phyloP scores from a whole-genome alignment of 2,113 vertebrate genomes.

The Paramisgurnus dabryanus region DNA sequence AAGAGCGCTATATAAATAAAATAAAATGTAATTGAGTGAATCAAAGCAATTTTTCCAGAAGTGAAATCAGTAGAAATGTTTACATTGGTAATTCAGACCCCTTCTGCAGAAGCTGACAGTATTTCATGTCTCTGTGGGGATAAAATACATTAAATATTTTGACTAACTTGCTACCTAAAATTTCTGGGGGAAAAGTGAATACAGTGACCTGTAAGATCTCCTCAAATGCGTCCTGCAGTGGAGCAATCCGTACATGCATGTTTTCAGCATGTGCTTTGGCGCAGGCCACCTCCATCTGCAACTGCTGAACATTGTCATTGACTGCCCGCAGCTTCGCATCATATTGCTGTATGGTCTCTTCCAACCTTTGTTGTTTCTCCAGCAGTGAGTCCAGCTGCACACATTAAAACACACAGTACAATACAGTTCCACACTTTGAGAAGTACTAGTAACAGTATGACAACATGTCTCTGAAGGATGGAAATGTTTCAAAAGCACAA shows the following conservation, averaged over 20 bases:
- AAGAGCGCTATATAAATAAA: no score
- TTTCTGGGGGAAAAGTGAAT: background rate
- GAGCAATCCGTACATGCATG: conserved; percentile 81
- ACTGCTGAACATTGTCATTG: conserved; percentile 81
- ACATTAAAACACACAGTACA: background rate
- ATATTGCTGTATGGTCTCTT: conserved; percentile 85
- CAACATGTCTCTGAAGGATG: no score
- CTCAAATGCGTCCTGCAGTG: conserved; percentile 78
- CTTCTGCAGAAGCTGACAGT: no score
- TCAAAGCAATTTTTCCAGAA: no score
- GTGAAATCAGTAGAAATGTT: no score
- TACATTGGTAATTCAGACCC: no score
- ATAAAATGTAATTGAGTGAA: no score
- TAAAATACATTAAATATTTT: background rate
- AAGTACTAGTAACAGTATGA: no score
- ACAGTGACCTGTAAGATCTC: conserved; percentile 72
- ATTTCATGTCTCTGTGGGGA: no score
- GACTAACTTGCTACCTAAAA: background rate
- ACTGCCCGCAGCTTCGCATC: conserved; percentile 87
- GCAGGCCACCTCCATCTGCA: conserved; percentile 86
- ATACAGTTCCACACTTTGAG: no score
- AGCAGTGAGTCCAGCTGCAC: conserved; percentile 87
- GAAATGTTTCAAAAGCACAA: no score
- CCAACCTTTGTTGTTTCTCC: conserved; percentile 84
- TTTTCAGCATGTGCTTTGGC: conserved; percentile 83